A percentile compares a stretch with the other conserved stretches of the same genome.
Evolutionary conservation across 2,113 vertebrate genomes (phyloP).

Genomic region (Pan paniscus): DNA sequence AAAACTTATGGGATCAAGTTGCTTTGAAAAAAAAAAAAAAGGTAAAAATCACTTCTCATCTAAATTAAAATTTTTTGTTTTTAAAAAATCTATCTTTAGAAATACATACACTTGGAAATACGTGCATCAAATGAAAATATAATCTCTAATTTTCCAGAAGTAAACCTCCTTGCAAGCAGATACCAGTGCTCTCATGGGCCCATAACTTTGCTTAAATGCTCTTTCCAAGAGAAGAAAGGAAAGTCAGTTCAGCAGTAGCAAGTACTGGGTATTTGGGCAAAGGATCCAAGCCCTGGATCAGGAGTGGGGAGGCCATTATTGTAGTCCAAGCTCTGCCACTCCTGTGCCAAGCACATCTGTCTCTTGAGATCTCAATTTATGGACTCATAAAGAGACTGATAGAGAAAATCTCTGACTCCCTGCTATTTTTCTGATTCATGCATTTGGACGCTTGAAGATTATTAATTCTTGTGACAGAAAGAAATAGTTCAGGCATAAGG

Average conservation of each 20-base stretch:
- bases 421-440: constrained; percentile 35
- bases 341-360: not conserved
- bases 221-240: not conserved
- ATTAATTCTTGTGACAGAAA: constrained; percentile 11
- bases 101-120: not conserved
- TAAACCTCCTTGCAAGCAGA: not conserved
- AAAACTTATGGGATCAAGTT: not conserved
- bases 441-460: constrained; percentile 16
- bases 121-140: not conserved
- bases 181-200: not conserved
- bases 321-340: not conserved
- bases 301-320: not conserved
- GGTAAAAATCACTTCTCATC: not conserved
- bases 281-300: not conserved
- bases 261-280: not conserved
- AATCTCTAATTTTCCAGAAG: constrained; percentile 25
- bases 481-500: constrained; percentile 15
- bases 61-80: not conserved
- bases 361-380: not conserved
- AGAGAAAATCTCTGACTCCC: not conserved
- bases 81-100: not conserved
- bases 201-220: not conserved
- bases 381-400: not conserved
- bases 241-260: not conserved
- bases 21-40: not conserved